Percentiles rank a stretch among this genome's conserved stretches.
phyloP scores from a whole-genome alignment of 2,113 vertebrate species.

The Gavialis gangeticus region DNA sequence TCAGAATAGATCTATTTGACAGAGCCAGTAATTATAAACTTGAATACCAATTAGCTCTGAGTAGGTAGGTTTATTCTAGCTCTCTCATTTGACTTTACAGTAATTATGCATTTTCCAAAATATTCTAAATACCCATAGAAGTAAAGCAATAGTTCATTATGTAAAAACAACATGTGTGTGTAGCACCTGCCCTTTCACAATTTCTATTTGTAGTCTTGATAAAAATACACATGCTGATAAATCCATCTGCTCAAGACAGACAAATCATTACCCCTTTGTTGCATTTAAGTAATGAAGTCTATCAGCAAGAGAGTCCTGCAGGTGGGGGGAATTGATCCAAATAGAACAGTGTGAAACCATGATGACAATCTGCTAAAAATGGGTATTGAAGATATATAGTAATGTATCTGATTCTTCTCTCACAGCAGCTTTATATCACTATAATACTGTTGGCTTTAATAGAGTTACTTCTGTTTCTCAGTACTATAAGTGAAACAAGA shows the following conservation, averaged over 20 bases:
- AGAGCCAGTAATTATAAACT: slow-evolving; percentile 71
- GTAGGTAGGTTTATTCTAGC: slow-evolving; percentile 27
- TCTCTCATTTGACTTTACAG: neutral
- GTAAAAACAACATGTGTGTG: neutral
- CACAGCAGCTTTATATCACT: neutral
- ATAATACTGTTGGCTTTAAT: neutral
- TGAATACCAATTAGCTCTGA: slow-evolving; percentile 70
- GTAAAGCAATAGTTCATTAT: neutral
- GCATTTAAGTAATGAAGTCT: slow-evolving; percentile 22
- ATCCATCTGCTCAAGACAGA: slow-evolving; percentile 1
- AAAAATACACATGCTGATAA: slow-evolving; percentile 35
- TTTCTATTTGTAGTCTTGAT: neutral
- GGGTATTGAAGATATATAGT: neutral
- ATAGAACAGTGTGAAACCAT: neutral
- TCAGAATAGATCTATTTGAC: slow-evolving; percentile 74
- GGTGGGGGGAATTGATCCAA: neutral
- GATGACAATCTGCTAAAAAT: slow-evolving; percentile 3
- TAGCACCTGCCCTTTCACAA: neutral
- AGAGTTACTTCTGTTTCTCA: neutral
- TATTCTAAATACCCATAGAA: slow-evolving; percentile 12
- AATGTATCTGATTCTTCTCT: neutral
- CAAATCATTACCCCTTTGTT: neutral
- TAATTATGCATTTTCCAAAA: neutral
- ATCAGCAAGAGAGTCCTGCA: neutral
- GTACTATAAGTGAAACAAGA: neutral